Conservation (phyloP, 1,140 invertebrate genomes). For the Drosophila pandora region DNA sequence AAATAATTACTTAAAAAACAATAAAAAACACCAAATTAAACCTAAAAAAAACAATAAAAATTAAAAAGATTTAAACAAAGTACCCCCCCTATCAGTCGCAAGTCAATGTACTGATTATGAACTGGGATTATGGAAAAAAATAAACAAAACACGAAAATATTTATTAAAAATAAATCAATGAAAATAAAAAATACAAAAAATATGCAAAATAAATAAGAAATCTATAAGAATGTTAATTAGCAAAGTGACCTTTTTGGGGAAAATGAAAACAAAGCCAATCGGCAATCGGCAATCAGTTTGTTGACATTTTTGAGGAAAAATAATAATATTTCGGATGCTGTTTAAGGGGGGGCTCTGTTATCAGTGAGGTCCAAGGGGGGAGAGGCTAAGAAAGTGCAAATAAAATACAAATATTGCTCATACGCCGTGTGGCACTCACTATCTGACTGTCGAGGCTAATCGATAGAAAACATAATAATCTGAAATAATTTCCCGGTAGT, state of each 20-base stretch:
- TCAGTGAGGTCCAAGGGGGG: slow-evolving; percentile 19
- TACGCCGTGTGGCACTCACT: slow-evolving; percentile 12
- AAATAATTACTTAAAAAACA: background rate
- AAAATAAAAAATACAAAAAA: slow-evolving; percentile 12
- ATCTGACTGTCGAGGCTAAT: background rate
- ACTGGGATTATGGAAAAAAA: background rate
- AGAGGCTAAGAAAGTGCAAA: no score
- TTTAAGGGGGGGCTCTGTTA: slow-evolving; percentile 10
- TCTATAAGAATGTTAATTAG: background rate
- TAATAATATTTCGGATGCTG: no score
- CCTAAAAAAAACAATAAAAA: background rate
- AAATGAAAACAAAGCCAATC: slow-evolving; percentile 25
- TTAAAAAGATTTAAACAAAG: background rate
- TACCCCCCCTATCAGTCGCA: slow-evolving; percentile 1
- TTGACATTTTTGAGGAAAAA: background rate
- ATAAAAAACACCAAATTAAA: background rate
- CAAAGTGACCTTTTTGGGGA: background rate
- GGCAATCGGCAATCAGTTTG: slow-evolving; percentile 17
- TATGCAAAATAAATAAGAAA: slow-evolving; percentile 6
- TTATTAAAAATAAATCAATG: slow-evolving; percentile 13
- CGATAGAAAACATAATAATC: slow-evolving; percentile 14
- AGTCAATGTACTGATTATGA: slow-evolving; percentile 45
- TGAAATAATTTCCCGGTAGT: slow-evolving; percentile 1
- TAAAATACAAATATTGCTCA: slow-evolving; percentile 15
- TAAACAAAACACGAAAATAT: slow-evolving; percentile 22